Percentiles rank a stretch among this genome's conserved stretches.
Conservation (phyloP, 2,113 vertebrate genomes). For the Sitta europaea region DNA sequence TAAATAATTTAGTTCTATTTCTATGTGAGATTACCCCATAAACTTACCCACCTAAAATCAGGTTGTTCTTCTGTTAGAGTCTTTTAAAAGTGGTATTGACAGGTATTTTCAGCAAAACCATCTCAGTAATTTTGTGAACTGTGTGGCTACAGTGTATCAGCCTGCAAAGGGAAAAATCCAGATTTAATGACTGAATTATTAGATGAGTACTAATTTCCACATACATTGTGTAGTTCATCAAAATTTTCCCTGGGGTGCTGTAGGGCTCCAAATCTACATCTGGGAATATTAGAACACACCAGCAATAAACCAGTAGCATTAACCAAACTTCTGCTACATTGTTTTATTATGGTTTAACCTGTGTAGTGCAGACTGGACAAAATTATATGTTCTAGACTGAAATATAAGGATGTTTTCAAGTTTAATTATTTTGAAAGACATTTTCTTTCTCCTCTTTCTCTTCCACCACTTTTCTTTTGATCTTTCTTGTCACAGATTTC, state of each 20-base stretch:
- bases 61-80: conserved; percentile 20
- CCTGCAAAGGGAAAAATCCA: conserved; percentile 48
- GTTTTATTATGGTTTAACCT: background rate
- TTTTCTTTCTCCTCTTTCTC: background rate
- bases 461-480: background rate
- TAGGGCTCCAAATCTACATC: background rate
- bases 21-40: background rate
- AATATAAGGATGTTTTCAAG: background rate
- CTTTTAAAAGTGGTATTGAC: conserved; percentile 15
- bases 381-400: background rate
- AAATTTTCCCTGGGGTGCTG: background rate
- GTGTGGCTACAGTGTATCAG: conserved; percentile 5
- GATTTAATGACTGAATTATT: background rate
- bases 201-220: background rate
- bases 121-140: conserved; percentile 26
- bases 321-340: background rate
- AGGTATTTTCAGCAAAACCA: conserved; percentile 15
- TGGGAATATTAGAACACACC: background rate
- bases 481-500: background rate
- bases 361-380: background rate
- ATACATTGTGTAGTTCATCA: background rate
- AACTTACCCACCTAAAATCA: conserved; percentile 39
- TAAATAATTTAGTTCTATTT: background rate
- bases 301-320: background rate
- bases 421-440: background rate